Evolutionary conservation across 1,140 invertebrate species (phyloP).

Genomic region (Calliphora vicina): DNA sequence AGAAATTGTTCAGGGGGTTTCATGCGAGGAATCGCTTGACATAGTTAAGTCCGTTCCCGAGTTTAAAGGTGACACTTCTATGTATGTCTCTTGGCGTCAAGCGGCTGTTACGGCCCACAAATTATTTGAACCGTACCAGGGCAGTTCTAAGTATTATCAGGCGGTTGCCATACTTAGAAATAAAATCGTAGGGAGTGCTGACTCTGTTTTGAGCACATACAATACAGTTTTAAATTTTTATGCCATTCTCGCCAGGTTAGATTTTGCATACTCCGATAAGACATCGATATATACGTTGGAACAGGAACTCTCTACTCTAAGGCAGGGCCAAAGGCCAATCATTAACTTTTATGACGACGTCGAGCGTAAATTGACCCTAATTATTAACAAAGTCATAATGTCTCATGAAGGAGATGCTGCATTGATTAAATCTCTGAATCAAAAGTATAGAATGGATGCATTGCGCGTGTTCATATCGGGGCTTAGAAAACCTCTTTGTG

Average conservation of each 20-base stretch:
- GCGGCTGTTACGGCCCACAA: neutral
- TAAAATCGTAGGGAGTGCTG: neutral
- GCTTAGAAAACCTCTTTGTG: neutral
- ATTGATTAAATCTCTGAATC: neutral
- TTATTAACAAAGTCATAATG: neutral
- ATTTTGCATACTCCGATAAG: neutral
- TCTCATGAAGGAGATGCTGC: neutral
- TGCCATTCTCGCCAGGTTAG: neutral
- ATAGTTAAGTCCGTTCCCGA: neutral
- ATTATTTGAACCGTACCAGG: neutral
- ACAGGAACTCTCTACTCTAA: neutral
- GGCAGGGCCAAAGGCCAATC: neutral
- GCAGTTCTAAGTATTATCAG: too few species aligned
- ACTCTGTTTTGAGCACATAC: neutral
- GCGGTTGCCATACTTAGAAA: neutral
- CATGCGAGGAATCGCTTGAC: neutral
- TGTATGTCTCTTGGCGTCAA: neutral
- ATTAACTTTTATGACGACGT: too few species aligned
- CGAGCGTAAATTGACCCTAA: neutral
- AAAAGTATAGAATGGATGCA: neutral
- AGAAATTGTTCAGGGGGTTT: too few species aligned
- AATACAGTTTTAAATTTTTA: neutral
- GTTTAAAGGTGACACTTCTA: neutral
- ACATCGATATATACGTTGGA: neutral
- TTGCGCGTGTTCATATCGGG: neutral